phyloP scores from a whole-genome alignment of 2,113 vertebrate genomes.

The Probosciger aterrimus region DNA sequence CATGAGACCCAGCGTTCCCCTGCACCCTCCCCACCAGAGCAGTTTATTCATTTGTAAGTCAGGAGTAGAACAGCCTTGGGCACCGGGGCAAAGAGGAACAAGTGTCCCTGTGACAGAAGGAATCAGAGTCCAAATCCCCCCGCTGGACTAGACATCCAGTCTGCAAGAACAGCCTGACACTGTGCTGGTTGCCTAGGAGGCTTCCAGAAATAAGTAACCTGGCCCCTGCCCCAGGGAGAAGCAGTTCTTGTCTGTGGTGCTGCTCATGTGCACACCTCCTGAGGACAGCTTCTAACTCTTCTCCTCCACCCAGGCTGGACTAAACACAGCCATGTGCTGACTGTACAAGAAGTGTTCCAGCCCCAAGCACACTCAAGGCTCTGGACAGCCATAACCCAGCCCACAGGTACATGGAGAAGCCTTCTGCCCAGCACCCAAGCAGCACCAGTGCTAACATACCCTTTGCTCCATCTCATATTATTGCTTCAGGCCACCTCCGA shows the following conservation, averaged over 20 bases:
- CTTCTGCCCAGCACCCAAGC: not conserved
- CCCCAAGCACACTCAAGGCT: not conserved
- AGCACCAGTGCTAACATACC: not conserved
- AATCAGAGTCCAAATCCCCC: conserved; percentile 2
- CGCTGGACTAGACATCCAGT: not conserved
- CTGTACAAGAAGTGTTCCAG: not conserved
- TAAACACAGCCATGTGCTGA: not conserved
- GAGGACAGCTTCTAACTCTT: not conserved
- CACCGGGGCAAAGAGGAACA: conserved; percentile 8
- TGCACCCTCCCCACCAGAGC: not conserved
- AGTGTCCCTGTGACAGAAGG: not conserved
- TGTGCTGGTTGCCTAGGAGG: not conserved
- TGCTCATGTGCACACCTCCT: not conserved
- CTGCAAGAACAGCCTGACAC: not conserved
- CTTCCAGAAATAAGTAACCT: conserved; percentile 42
- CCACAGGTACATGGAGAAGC: not conserved
- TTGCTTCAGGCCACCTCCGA: not conserved
- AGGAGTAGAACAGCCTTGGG: not conserved
- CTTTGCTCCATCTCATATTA: not conserved
- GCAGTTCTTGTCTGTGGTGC: fast-evolving
- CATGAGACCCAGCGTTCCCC: not conserved
- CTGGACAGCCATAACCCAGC: not conserved
- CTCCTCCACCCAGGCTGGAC: not conserved
- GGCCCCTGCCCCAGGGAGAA: not conserved
- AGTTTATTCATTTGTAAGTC: not conserved